Evolutionary conservation across 2,797 vertebrate genomes (phyloP), one percentile per base, ranked within the genome.

Genomic region (Fratercula arctica): DNA sequence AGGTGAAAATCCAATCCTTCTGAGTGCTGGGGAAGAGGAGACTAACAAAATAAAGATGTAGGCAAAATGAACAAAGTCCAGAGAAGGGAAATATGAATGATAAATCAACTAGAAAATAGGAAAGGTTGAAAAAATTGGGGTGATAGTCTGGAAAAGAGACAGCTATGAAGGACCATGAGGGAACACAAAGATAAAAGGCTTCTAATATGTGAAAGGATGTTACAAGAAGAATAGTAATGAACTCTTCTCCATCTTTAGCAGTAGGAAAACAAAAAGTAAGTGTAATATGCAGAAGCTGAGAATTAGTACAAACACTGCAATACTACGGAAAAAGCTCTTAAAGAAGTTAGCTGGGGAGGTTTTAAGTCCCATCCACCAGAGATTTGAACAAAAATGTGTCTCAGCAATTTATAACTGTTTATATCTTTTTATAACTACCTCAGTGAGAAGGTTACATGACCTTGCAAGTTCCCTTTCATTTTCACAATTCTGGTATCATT

Each of bases 401-500:
- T 67, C 76, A 75, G 61, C 13, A 80, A 64, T 81, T 77, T 88
- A 15, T 37, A 88, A 54, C 11, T 45, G 25, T 23, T 80, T 74
- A 4, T 39, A 53, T 41, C 20, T 64, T 7, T 48, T 53, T 76
- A 60, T 75, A 88, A 31, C 3, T 70, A 46, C 37, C 8, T 85
- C 63, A 18, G 33, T 4, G 6, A 39, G 50, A 41, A 90, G 43
- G 26, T 41, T 61, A 79, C 45, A 18, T 25, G 35, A 79, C 33
- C 43, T 92, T 33, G 76, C 39, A 87, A 66, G 26, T 37, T 82
- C 26, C 74, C 78, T 91, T 89, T 95, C 60, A 74, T 92, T 91
- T 96, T 93, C 74, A 83, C 23, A 67, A 70, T 92, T 83, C 68
- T 89, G 35, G 19, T 43, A 76, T 85, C 6, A 37, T 67, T 87